These are phyloP conservation scores for Melinaea marsaeus DNA, from an alignment of 2,888 invertebrate genomes.

Conservation along the genomic window DNA sequence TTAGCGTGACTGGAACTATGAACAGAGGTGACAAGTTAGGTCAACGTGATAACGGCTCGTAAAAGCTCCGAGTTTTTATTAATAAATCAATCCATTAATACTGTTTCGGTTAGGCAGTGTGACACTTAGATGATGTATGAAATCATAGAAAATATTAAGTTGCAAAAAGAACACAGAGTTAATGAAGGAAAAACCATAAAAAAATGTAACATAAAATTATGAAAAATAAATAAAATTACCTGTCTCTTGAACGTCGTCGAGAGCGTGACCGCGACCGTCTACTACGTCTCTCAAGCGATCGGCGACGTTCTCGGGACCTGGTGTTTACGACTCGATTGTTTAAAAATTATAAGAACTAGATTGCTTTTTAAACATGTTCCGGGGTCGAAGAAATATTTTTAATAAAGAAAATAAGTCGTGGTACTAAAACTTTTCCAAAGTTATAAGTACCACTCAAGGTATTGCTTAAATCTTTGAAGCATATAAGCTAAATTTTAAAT, in stretches of 20 bases:
- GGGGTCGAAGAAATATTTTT: constrained; percentile 2
- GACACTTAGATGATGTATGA: too few relatives aligned
- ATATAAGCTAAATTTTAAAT: too few relatives aligned
- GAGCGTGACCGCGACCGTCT: constrained; percentile 69
- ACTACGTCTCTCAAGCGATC: constrained; percentile 69
- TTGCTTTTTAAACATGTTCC: too few relatives aligned
- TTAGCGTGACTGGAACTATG: too few relatives aligned
- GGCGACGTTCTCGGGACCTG: constrained; percentile 74
- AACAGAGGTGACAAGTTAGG: too few relatives aligned
- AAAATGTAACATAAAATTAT: constrained; percentile 15
- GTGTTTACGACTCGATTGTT: constrained; percentile 29
- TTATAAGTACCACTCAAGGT: background rate
- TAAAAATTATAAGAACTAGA: background rate
- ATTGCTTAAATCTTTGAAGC: too few relatives aligned
- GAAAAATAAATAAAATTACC: constrained; percentile 49
- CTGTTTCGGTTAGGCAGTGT: too few relatives aligned
- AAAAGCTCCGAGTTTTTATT: too few relatives aligned
- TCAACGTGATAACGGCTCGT: too few relatives aligned
- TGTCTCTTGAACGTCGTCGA: constrained; percentile 71
- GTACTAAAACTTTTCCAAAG: background rate
- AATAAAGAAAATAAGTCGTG: constrained; percentile 7
- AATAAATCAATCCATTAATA: too few relatives aligned
- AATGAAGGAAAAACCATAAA: background rate
- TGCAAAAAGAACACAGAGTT: constrained; percentile 17
- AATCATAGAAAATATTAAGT: too few relatives aligned